Evolutionary conservation across 2,888 invertebrate genomes (phyloP).

Genomic region (Boloria selene): DNA sequence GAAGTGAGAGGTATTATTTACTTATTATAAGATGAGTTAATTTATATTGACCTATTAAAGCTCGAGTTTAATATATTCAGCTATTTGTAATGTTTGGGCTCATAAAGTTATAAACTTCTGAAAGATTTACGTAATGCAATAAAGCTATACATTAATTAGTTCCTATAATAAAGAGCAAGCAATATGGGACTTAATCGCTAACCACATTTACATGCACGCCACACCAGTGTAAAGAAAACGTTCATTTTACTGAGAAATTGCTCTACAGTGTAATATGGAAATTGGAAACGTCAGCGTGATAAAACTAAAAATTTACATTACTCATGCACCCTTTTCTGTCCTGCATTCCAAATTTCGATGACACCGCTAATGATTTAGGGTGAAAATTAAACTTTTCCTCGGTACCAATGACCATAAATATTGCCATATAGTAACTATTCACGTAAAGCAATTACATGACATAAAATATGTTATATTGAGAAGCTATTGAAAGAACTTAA

Average conservation of each 20-base stretch:
- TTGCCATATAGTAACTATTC: conserved; percentile 34
- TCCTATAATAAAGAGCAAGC: conserved; percentile 28
- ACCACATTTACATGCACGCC: conserved; percentile 43
- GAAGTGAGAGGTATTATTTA: no score
- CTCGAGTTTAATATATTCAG: neutral
- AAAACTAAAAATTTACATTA: conserved; percentile 52
- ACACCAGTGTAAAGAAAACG: conserved; percentile 48
- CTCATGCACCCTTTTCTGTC: conserved; percentile 47
- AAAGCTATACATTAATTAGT: conserved; percentile 36
- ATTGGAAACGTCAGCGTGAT: conserved; percentile 52
- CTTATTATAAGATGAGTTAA: no score
- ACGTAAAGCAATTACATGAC: conserved; percentile 27
- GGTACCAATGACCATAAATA: conserved; percentile 41
- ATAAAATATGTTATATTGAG: neutral
- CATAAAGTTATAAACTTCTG: conserved; percentile 4
- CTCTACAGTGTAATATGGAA: conserved; percentile 46
- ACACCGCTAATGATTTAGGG: conserved; percentile 58
- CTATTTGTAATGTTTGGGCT: neutral
- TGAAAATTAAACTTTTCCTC: conserved; percentile 51
- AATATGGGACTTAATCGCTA: conserved; percentile 36
- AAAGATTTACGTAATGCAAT: conserved; percentile 20
- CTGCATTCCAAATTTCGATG: conserved; percentile 53
- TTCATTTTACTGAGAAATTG: conserved; percentile 54
- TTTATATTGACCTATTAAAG: no score
- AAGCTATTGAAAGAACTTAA: neutral